Evolutionary conservation across 2,113 vertebrate species (phyloP).

Genomic region (Crotalus helleri): DNA sequence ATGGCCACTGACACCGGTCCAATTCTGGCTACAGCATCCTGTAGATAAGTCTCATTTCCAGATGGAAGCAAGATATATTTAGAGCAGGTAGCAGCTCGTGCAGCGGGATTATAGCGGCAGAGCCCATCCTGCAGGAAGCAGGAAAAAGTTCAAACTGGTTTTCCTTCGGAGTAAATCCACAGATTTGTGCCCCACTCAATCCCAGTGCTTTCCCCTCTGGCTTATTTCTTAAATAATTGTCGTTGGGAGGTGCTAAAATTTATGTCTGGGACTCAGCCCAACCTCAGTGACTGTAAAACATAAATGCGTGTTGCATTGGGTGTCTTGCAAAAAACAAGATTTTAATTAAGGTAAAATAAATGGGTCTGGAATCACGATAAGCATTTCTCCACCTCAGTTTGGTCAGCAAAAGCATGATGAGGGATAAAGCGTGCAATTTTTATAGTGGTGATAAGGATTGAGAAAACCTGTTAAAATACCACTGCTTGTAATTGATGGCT

Average conservation of each 20-base stretch:
- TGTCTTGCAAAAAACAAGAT: background rate
- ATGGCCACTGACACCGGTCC: conserved; percentile 88
- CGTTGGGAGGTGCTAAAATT: background rate
- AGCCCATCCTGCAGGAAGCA: conserved; percentile 62
- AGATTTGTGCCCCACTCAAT: background rate
- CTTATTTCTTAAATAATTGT: background rate
- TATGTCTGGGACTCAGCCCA: background rate
- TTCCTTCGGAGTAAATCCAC: background rate
- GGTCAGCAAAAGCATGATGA: background rate
- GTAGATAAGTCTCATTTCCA: conserved; percentile 70
- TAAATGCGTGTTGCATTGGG: background rate
- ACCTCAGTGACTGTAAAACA: background rate
- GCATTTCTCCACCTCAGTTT: background rate
- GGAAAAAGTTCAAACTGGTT: background rate
- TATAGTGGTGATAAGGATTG: background rate
- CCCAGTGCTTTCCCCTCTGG: background rate
- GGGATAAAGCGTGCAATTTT: background rate
- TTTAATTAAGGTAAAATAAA: background rate
- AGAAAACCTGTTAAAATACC: background rate
- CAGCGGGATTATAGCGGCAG: conserved; percentile 72
- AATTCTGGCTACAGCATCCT: conserved; percentile 72
- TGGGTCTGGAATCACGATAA: background rate
- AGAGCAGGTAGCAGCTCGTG: conserved; percentile 81
- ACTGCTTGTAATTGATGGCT: background rate
- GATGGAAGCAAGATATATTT: conserved; percentile 60